Evolutionary conservation across 1,140 invertebrate genomes (phyloP).

Genomic region (Trachelipus rathkii): DNA sequence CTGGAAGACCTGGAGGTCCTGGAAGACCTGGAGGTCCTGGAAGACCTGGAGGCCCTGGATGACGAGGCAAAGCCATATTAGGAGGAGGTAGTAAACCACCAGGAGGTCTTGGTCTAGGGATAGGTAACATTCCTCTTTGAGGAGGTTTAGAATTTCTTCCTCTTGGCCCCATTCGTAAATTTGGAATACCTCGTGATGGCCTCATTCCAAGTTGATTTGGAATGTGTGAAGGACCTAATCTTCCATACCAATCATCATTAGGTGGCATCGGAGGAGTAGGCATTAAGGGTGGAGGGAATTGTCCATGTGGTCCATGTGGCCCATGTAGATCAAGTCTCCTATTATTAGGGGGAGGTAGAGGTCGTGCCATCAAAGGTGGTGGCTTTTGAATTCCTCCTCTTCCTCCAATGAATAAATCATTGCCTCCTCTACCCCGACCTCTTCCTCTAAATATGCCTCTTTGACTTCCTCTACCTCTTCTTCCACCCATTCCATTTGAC

Average conservation of each 20-base stretch:
- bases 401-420: background rate
- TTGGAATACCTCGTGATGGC: background rate
- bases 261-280: background rate
- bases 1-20: background rate
- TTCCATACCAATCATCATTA: background rate
- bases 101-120: background rate
- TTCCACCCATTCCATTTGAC: background rate
- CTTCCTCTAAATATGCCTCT: background rate
- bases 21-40: too few species aligned
- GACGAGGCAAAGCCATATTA: background rate
- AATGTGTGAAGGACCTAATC: background rate
- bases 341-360: background rate
- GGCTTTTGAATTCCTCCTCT: background rate
- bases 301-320: background rate
- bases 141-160: background rate
- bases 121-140: background rate
- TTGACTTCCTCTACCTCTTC: background rate
- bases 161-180: constrained; percentile 6
- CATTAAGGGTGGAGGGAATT: too few species aligned
- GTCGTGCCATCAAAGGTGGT: background rate
- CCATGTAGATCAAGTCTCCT: background rate
- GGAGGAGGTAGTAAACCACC: background rate
- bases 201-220: background rate
- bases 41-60: background rate
- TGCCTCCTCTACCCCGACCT: background rate